Base-by-base conservation (phyloP, 2,113 vertebrate species). In the Sapajus apella region DNA sequence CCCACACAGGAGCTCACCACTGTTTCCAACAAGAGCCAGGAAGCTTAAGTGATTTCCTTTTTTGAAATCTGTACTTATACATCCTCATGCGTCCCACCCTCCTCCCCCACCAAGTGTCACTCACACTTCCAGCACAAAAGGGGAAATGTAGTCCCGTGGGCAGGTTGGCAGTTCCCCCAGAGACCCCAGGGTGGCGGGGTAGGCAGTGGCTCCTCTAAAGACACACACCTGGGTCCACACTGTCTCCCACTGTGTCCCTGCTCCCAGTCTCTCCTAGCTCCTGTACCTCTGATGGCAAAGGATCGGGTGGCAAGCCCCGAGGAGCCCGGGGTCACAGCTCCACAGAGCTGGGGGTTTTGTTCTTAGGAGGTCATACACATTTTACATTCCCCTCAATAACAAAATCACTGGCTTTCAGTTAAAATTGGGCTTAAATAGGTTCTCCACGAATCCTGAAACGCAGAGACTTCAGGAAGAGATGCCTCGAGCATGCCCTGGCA, bases 11-110 rank as follows among this genome's bases (percentile, higher is more conserved):
- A 77, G 83, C 47, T 83, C 87, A 93, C 89, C 86, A 17, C 86
- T 56, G 45, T 92, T 94, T 52, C 93, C 61, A 90, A 84, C 55
- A 47, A 81, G 76, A 87, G 70, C 79, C 95, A 91, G 92, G 73
- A 95, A 93, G 91, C 73, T 91, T 73, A 79, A 96, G 64, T 70
- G 95, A 93, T 93, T 97, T 98, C 91, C 96, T 97, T 96, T 97
- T 96, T 35, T 1, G 47, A 96, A 94, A 87, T 79, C 89, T 97
- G 77, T 80, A 85, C 96, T 96, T 89, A 55, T 0, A 81, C 43
- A 87, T 92, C 72, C 82, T 94, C 27, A 1, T 37, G n/a, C 2
- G 45, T 83, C 89, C 80, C 80, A 35, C 83, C 90, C 61, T 55
- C 89, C 4, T 0, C 86, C 94, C 66, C 75, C 86, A 35, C 52